Evolutionary conservation across 2,888 invertebrate species (phyloP), one percentile per base, ranked within the genome.

Genomic region (Polyommatus icarus): DNA sequence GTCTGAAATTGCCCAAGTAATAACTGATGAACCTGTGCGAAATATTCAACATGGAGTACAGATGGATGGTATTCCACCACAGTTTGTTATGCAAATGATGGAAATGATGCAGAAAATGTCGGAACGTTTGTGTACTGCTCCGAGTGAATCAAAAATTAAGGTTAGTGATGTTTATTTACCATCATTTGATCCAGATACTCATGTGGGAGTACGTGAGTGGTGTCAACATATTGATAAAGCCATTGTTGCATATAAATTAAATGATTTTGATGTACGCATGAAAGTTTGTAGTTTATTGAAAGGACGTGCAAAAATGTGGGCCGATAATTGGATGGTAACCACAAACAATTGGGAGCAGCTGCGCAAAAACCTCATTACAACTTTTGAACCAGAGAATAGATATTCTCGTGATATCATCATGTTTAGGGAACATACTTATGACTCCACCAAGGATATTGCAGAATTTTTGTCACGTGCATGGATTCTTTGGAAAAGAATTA

Each of bases 101-200:
- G 46, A 82, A 32, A 81, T 80, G 78, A 84, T 83, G 83, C 78
- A 83, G 61, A 76, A 80, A 10, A 81, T 84, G 81, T 81, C 82
- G 1, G 83, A 83, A 8, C 82, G 82, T 4, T 40, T 84, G 1
- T 10, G 29, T 1, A 15, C 36, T 1, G 79, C 77, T 54, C 71
- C 36, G 36, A 40, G 77, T 1, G 72, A 79, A 20, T 7, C 67
- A n/a, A 82, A 82, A 73, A 76, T 83, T 0, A 83, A 78, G 57
- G 83, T 84, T 4, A 83, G 76, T 0, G 84, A 85, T 18, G 20
- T 83, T 0, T 84, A 78, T 77, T 76, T 84, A 50, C 84, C 84
- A 1, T 81, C 84, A 29, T 84, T 78, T 57, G 83, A 84, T 77
- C 84, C 83, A 5, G 84, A 84, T 57, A 76, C 18, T 57, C n/a